Conservation (phyloP, 1,140 invertebrate species). For the Lepidurus arcticus region DNA sequence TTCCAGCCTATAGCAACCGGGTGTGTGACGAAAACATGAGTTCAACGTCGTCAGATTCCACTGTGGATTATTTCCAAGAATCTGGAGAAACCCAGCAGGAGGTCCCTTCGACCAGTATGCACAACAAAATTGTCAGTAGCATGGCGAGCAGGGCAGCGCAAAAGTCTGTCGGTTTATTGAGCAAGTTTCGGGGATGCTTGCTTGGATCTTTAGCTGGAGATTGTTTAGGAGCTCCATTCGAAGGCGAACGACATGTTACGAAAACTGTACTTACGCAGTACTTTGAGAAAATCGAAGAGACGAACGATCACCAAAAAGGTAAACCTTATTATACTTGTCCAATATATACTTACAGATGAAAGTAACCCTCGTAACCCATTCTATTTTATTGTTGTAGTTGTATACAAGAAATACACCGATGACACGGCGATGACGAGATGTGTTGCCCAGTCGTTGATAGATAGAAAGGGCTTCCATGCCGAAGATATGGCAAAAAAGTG, state of each 20-base stretch:
- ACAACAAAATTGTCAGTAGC: neutral
- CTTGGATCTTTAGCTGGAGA: conserved; percentile 64
- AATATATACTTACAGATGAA: conserved; percentile 33
- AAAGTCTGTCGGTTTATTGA: conserved; percentile 41
- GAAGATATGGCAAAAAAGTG: conserved; percentile 54
- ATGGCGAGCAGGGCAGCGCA: neutral
- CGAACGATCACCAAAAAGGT: conserved; percentile 51
- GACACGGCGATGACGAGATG: conserved; percentile 69
- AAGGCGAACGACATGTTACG: conserved; percentile 51
- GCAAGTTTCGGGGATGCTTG: conserved; percentile 61
- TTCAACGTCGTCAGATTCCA: conserved; percentile 15
- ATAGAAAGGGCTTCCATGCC: conserved; percentile 53
- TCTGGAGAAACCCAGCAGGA: neutral
- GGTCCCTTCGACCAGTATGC: neutral
- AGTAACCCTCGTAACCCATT: conserved; percentile 28
- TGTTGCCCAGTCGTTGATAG: conserved; percentile 58
- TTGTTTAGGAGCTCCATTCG: conserved; percentile 64
- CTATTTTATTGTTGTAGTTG: conserved; percentile 46
- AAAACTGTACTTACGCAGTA: conserved; percentile 54
- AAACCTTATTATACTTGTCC: conserved; percentile 37
- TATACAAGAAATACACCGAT: conserved; percentile 62
- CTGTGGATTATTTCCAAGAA: conserved; percentile 9
- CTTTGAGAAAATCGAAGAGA: conserved; percentile 53
- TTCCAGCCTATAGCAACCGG: neutral
- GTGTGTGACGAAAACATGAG: neutral